These are phyloP conservation scores for Euzetes globulus DNA, from an alignment of 2,888 invertebrate species.

Conservation along the genomic window DNA sequence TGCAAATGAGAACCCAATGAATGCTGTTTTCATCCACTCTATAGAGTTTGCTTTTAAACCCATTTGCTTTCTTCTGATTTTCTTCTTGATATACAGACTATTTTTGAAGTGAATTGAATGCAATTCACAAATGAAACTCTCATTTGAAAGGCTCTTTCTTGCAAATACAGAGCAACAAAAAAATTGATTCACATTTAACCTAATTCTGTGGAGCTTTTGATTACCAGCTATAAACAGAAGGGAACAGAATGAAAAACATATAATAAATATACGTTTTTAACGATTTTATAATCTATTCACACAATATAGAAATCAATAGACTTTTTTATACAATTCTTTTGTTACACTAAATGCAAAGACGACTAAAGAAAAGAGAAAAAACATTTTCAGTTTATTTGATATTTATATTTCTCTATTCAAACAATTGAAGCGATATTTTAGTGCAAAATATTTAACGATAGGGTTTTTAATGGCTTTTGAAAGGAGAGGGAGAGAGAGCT, in stretches of 20 bases:
- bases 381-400: neutral
- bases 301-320: neutral
- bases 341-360: neutral
- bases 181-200: slow-evolving; percentile 26
- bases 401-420: neutral
- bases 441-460: neutral
- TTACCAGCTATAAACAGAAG: neutral
- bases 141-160: neutral
- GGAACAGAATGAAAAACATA: neutral
- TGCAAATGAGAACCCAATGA: slow-evolving; percentile 40
- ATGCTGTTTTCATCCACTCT: neutral
- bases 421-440: slow-evolving; percentile 3
- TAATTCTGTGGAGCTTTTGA: slow-evolving; percentile 7
- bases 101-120: neutral
- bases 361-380: no score
- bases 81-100: neutral
- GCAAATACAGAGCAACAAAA: neutral
- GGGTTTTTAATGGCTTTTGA: neutral
- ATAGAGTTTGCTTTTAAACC: neutral
- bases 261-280: slow-evolving; percentile 1
- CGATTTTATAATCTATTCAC: slow-evolving; percentile 1
- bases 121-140: slow-evolving; percentile 11
- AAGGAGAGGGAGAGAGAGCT: neutral
- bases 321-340: neutral
- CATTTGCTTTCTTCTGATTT: neutral